Evolutionary conservation across 2,797 vertebrate genomes (phyloP).

Genomic region (Silurus aristotelis): DNA sequence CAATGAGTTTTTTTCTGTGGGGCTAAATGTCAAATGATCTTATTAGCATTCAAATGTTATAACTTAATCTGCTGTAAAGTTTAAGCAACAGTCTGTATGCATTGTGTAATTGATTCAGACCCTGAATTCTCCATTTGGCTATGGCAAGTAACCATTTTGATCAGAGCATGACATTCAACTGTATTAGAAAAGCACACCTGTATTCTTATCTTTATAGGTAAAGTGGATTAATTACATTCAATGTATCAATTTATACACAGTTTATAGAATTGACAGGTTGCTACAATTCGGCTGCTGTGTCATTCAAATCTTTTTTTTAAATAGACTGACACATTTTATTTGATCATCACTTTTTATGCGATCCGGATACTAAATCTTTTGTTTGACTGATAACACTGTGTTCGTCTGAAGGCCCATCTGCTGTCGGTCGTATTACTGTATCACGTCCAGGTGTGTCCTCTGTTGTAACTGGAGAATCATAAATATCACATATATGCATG

Average conservation of each 20-base stretch:
- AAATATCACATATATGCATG: slow-evolving; percentile 23
- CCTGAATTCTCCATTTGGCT: not conserved
- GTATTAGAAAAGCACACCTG: not conserved
- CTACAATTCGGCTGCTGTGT: not conserved
- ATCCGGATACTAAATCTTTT: slow-evolving; percentile 3
- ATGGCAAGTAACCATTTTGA: not conserved
- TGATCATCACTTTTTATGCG: not conserved
- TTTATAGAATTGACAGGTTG: not conserved
- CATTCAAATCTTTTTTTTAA: not conserved
- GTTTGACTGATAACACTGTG: slow-evolving; percentile 6
- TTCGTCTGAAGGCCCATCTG: slow-evolving; percentile 33
- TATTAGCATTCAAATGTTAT: not conserved
- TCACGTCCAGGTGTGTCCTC: slow-evolving; percentile 30
- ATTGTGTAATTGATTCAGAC: not conserved
- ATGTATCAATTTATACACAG: not conserved
- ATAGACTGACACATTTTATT: not conserved
- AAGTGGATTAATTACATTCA: not conserved
- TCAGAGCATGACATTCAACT: not conserved
- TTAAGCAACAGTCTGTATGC: not conserved
- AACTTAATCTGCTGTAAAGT: not conserved
- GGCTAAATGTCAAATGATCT: not conserved
- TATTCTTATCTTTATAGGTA: not conserved
- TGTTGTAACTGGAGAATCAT: slow-evolving; percentile 4
- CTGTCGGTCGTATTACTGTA: slow-evolving; percentile 2
- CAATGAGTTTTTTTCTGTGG: too few relatives aligned